These are phyloP conservation scores for Otis tarda DNA, from an alignment of 2,113 vertebrate species.

Conservation along the genomic window DNA sequence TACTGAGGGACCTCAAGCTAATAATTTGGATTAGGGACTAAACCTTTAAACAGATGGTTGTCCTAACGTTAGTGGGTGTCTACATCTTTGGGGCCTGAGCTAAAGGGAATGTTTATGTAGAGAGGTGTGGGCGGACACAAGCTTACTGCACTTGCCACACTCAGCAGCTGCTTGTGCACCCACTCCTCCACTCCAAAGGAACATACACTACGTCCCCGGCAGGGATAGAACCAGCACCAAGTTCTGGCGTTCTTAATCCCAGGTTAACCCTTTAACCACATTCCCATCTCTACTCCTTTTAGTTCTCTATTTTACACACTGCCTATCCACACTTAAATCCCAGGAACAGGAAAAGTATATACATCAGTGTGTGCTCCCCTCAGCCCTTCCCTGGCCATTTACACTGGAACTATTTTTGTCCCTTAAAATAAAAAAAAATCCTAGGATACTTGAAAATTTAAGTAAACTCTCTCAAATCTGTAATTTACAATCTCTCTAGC, in stretches of 20 bases:
- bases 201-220: too few relatives aligned
- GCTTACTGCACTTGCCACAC: not conserved
- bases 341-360: not conserved
- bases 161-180: not conserved
- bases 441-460: not conserved
- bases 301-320: not conserved
- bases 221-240: not conserved
- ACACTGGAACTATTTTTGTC: not conserved
- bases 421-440: not conserved
- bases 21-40: not conserved
- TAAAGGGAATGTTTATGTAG: not conserved
- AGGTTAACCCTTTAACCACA: not conserved
- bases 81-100: not conserved
- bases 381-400: not conserved
- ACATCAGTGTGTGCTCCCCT: not conserved
- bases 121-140: rapidly evolving
- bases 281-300: not conserved
- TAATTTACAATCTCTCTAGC: not conserved
- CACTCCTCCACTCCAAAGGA: not conserved
- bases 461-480: too few relatives aligned
- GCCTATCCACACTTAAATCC: not conserved
- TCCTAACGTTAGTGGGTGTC: not conserved
- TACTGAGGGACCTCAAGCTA: not conserved
- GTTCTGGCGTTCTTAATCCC: not conserved
- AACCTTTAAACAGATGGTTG: not conserved